Conservation (phyloP, 2,888 invertebrate genomes). For the Acrobasis suavella region DNA sequence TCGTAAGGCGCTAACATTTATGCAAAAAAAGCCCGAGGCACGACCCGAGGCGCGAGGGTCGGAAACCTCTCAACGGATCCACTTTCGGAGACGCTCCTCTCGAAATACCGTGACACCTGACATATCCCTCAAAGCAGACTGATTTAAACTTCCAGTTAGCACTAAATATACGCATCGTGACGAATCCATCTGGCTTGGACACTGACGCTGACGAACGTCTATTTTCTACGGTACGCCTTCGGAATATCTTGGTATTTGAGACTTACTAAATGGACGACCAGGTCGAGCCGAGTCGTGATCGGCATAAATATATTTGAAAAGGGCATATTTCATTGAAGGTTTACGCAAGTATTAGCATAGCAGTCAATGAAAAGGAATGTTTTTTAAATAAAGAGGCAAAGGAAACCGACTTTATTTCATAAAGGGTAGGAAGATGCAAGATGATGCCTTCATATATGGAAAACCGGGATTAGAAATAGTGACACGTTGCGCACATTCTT, state of each 20-base stretch:
- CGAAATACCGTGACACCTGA: slow-evolving; percentile 15
- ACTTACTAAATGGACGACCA: neutral
- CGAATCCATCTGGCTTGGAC: slow-evolving; percentile 15
- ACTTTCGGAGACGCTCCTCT: neutral
- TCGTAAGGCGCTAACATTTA: neutral
- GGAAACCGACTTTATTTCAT: too few relatives aligned
- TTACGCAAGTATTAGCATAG: too few relatives aligned
- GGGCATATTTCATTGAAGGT: neutral
- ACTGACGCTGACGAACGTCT: slow-evolving; percentile 8
- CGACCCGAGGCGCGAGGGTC: neutral
- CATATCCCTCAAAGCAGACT: slow-evolving; percentile 4
- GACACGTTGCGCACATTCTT: too few relatives aligned
- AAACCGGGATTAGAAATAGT: too few relatives aligned
- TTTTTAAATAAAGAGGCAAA: too few relatives aligned
- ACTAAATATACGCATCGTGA: slow-evolving; percentile 20
- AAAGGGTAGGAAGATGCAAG: too few relatives aligned
- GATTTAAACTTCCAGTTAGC: slow-evolving; percentile 16
- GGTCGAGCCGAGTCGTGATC: neutral
- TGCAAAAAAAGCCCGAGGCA: neutral
- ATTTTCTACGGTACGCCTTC: neutral
- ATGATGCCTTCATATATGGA: too few relatives aligned
- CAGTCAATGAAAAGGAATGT: too few relatives aligned
- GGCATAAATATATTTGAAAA: neutral
- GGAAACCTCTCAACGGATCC: neutral
- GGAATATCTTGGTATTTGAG: neutral